A percentile compares a stretch with the other conserved stretches of the same genome.
phyloP scores from a whole-genome alignment of 2,888 invertebrate species.

The Lysandra coridon region DNA sequence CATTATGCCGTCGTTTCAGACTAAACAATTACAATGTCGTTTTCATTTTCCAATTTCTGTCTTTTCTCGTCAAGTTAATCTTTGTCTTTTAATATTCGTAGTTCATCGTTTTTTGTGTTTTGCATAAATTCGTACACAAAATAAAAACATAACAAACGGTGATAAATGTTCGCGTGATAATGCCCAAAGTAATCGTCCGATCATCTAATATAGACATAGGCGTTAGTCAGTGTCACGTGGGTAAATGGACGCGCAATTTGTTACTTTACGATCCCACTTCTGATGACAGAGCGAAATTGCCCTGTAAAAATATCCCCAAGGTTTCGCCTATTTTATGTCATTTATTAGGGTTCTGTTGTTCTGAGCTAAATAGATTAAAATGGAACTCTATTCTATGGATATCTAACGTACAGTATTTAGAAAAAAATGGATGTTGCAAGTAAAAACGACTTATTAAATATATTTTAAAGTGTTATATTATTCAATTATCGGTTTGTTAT shows the following conservation, averaged over 20 bases:
- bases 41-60: neutral
- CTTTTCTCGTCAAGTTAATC: neutral
- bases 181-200: neutral
- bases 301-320: neutral
- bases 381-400: too few species aligned
- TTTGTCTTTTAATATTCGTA: too few species aligned
- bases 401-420: too few species aligned
- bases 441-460: neutral
- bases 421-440: too few species aligned
- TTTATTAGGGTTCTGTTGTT: too few species aligned
- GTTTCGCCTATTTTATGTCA: neutral
- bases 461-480: neutral
- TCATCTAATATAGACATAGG: neutral
- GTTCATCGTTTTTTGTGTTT: neutral
- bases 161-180: neutral
- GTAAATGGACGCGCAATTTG: conserved; percentile 11
- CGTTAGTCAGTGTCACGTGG: neutral
- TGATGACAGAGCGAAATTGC: conserved; percentile 11
- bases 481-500: neutral
- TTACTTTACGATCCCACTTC: conserved; percentile 14
- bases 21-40: too few species aligned
- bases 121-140: neutral
- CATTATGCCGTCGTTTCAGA: too few species aligned
- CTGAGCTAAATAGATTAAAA: too few species aligned
- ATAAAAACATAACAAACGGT: neutral